A percentile compares a stretch with the other conserved stretches of the same genome.
These are phyloP conservation scores for Arvicanthis niloticus DNA, from an alignment of 2,113 vertebrate genomes.

Conservation along the genomic window DNA sequence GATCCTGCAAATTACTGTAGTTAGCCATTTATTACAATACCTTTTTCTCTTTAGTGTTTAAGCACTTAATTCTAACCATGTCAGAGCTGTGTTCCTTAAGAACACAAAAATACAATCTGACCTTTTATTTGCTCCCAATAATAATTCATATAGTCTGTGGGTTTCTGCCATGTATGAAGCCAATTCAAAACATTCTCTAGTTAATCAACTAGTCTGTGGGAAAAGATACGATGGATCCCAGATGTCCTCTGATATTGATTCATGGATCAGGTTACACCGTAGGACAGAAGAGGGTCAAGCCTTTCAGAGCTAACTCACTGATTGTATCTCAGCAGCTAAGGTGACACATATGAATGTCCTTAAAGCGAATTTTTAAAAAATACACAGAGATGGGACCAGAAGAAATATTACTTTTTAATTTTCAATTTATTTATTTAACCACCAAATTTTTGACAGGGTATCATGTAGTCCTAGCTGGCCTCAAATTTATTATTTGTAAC, in stretches of 20 bases:
- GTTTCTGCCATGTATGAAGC: constrained; percentile 81
- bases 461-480: background rate
- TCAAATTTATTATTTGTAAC: background rate
- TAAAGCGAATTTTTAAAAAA: constrained; percentile 79
- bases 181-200: constrained; percentile 84
- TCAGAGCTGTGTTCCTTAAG: constrained; percentile 62
- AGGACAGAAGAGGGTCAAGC: constrained; percentile 79
- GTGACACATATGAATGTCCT: constrained; percentile 75
- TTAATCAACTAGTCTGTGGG: constrained; percentile 82
- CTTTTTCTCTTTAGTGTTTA: constrained; percentile 66
- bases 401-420: constrained; percentile 66
- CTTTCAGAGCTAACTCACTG: constrained; percentile 80
- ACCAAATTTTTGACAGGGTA: background rate
- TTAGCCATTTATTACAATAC: constrained; percentile 41
- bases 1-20: constrained; percentile 55
- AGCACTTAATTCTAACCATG: constrained; percentile 15
- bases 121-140: constrained; percentile 76
- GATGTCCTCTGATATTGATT: constrained; percentile 83
- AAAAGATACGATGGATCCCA: constrained; percentile 88
- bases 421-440: background rate
- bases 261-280: constrained; percentile 81
- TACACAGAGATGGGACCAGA: constrained; percentile 75
- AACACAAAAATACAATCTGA: constrained; percentile 69
- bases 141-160: constrained; percentile 80
- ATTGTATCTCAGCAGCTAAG: constrained; percentile 70